Percentiles rank a stretch among this genome's conserved stretches.
These are phyloP conservation scores for Acanthopleura granulata DNA, from an alignment of 2,888 invertebrate species.

Conservation along the genomic window DNA sequence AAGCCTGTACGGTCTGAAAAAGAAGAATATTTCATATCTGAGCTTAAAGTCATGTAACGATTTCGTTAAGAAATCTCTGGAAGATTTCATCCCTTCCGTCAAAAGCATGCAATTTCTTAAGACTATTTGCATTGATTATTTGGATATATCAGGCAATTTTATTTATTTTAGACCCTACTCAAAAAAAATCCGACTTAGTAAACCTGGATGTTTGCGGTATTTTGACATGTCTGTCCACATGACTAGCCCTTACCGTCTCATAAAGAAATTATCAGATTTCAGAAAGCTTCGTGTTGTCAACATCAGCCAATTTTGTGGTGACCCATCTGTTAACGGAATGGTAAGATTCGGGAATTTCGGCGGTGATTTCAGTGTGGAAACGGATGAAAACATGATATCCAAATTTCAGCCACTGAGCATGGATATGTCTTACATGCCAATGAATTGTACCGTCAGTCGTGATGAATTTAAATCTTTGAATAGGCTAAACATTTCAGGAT, in stretches of 20 bases:
- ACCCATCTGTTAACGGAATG: too few relatives aligned
- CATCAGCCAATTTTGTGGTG: too few relatives aligned
- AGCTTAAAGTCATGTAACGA: not conserved
- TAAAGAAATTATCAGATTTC: too few relatives aligned
- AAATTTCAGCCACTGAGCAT: too few relatives aligned
- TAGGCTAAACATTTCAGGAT: not conserved
- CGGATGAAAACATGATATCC: too few relatives aligned
- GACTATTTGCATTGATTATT: not conserved
- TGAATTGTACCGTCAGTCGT: not conserved
- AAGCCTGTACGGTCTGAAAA: not conserved
- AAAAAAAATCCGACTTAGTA: not conserved
- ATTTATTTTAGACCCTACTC: not conserved
- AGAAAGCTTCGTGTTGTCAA: too few relatives aligned
- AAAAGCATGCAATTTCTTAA: not conserved
- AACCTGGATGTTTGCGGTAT: not conserved
- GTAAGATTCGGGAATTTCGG: too few relatives aligned
- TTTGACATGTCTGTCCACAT: not conserved
- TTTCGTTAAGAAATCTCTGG: not conserved
- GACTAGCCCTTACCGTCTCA: not conserved
- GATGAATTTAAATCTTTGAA: not conserved
- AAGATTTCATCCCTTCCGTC: not conserved
- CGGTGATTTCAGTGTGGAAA: too few relatives aligned
- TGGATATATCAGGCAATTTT: not conserved
- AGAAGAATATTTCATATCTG: not conserved
- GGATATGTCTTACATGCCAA: not conserved